phyloP scores from a whole-genome alignment of 1,140 invertebrate genomes.

The Ridgeia piscesae region DNA sequence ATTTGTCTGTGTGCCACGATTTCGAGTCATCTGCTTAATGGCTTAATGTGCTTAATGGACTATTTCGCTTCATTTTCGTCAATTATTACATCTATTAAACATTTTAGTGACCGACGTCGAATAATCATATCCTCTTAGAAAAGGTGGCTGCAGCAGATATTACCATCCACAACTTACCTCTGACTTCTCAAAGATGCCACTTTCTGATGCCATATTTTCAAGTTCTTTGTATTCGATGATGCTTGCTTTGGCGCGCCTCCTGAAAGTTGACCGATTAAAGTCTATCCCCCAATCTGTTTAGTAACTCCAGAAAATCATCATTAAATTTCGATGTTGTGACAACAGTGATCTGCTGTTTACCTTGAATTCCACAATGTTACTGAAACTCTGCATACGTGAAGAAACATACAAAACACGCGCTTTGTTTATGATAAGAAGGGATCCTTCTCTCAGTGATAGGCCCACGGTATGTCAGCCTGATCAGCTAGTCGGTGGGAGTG shows the following conservation, averaged over 20 bases:
- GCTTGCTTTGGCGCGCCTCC: not conserved
- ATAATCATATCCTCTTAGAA: not conserved
- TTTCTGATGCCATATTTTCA: constrained; percentile 12
- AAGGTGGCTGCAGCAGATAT: too few relatives aligned
- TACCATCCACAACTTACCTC: not conserved
- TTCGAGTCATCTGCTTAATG: not conserved
- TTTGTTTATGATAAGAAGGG: too few relatives aligned
- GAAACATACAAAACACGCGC: too few relatives aligned
- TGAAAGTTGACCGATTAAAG: not conserved
- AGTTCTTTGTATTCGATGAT: constrained; percentile 11
- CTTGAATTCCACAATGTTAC: too few relatives aligned
- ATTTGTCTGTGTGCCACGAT: too few relatives aligned
- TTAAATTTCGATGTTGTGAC: too few relatives aligned
- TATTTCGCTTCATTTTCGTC: not conserved
- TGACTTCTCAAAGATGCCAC: constrained; percentile 11
- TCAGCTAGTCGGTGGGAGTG: too few relatives aligned
- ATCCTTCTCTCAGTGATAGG: too few relatives aligned
- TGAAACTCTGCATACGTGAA: too few relatives aligned
- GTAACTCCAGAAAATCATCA: not conserved
- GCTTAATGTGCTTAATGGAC: not conserved
- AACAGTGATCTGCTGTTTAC: too few relatives aligned
- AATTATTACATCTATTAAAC: not conserved
- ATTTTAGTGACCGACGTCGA: not conserved
- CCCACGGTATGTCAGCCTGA: too few relatives aligned
- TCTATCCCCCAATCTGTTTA: not conserved